Conservation (phyloP, 2,113 vertebrate species). For the Corydoras maculifer region DNA sequence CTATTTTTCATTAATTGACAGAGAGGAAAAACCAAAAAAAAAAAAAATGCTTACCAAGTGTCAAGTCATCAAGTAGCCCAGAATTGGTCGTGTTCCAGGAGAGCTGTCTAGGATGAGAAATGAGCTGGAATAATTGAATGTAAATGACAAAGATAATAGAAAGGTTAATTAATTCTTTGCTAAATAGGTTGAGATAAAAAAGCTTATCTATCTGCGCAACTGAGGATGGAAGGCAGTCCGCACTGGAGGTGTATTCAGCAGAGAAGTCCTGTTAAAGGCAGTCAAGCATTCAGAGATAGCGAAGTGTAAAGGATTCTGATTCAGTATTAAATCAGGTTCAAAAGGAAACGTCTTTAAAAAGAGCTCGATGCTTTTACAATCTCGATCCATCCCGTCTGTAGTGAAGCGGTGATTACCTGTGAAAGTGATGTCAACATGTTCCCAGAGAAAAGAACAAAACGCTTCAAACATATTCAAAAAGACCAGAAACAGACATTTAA, state of each 20-base stretch:
- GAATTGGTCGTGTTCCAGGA: conserved; percentile 39
- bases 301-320: conserved; percentile 11
- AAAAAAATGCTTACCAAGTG: neutral
- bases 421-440: neutral
- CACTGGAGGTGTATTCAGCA: conserved; percentile 41
- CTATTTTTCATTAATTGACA: too few species aligned
- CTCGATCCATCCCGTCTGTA: neutral
- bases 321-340: neutral
- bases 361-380: neutral
- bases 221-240: conserved; percentile 24
- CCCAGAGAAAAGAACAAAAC: neutral
- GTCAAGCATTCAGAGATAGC: conserved; percentile 18
- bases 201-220: conserved; percentile 41
- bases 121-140: conserved; percentile 47
- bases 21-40: too few species aligned
- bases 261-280: conserved; percentile 34
- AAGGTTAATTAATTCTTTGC: conserved; percentile 48
- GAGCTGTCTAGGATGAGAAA: conserved; percentile 45
- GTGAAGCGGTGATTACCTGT: neutral
- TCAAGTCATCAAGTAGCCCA: conserved; percentile 30
- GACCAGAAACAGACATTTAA: too few species aligned
- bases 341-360: too few species aligned
- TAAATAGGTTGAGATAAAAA: conserved; percentile 43
- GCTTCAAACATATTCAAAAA: neutral
- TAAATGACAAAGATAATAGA: conserved; percentile 47